Evolutionary conservation across 2,797 vertebrate genomes (phyloP).

Genomic region (Hypotaenidia okinawae): DNA sequence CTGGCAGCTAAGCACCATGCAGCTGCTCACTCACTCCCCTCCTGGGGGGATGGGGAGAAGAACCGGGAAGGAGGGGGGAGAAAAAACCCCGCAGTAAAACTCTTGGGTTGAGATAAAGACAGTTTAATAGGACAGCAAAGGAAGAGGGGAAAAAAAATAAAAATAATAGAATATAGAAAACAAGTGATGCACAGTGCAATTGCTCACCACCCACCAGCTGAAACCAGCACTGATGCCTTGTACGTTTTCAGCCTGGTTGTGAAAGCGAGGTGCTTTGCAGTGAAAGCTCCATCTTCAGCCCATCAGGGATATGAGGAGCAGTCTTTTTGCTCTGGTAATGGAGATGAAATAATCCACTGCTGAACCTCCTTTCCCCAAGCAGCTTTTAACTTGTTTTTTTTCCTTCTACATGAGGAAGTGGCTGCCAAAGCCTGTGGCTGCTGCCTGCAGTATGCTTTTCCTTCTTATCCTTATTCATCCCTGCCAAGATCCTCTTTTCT

Average conservation of each 20-base stretch:
- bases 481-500: slow-evolving; percentile 47
- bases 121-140: no score
- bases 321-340: slow-evolving; percentile 13
- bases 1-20: no score
- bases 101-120: no score
- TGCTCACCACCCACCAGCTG: no score
- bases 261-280: not conserved
- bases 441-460: slow-evolving; percentile 47
- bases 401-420: not conserved
- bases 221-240: not conserved
- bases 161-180: no score
- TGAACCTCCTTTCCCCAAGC: slow-evolving; percentile 44
- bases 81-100: no score
- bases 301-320: not conserved
- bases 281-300: not conserved
- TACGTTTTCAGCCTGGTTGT: not conserved
- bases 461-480: slow-evolving; percentile 39
- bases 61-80: no score
- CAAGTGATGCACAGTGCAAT: no score
- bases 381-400: slow-evolving; percentile 43
- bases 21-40: no score
- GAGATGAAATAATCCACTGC: slow-evolving; percentile 37
- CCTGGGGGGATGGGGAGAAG: no score
- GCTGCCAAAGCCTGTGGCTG: slow-evolving; percentile 49
- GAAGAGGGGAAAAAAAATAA: no score